Evolutionary conservation across 2,113 vertebrate species (phyloP).

Genomic region (Barbus barbus): DNA sequence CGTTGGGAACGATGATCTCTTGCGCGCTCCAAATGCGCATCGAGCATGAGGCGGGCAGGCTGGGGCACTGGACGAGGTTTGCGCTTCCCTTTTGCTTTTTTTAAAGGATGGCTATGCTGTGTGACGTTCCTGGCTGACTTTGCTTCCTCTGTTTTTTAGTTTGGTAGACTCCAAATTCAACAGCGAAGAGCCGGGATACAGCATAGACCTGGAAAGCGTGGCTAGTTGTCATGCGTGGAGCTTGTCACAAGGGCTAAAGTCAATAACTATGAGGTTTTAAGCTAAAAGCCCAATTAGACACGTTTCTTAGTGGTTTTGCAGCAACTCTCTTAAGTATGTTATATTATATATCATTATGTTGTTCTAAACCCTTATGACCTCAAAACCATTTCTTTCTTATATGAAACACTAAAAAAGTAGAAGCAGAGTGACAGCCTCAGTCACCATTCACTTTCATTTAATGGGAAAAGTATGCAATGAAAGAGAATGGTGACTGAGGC

Average conservation of each 20-base stretch:
- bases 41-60: conserved; percentile 8
- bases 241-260: neutral
- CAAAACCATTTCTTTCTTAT: neutral
- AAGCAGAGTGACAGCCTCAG: neutral
- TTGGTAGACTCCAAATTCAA: neutral
- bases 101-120: conserved; percentile 24
- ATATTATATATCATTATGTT: neutral
- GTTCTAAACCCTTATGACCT: neutral
- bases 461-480: neutral
- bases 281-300: neutral
- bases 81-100: conserved; percentile 28
- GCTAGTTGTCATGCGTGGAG: neutral
- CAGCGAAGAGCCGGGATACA: neutral
- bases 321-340: neutral
- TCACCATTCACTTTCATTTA: conserved; percentile 15
- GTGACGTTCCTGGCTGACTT: neutral
- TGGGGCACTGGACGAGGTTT: neutral
- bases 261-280: neutral
- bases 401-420: neutral
- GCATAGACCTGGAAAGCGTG: neutral
- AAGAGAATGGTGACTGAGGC: neutral
- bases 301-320: neutral
- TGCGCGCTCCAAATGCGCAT: conserved; percentile 31
- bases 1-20: conserved; percentile 58
- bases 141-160: neutral